Evolutionary conservation across 2,113 vertebrate genomes (phyloP).

Genomic region (Lucifuga dentata): DNA sequence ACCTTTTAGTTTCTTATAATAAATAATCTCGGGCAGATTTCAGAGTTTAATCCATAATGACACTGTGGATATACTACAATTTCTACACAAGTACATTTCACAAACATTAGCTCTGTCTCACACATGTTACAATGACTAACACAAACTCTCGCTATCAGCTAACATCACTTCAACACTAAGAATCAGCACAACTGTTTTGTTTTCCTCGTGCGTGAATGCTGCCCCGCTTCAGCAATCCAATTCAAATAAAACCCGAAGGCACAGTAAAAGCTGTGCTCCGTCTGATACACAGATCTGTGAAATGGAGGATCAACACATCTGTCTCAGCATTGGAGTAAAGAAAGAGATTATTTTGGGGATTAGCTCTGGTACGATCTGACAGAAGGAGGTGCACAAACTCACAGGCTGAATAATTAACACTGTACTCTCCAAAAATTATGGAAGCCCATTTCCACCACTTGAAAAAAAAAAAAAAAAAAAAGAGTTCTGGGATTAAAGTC

Average conservation of each 20-base stretch:
- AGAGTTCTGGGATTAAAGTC: too few species aligned
- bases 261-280: constrained; percentile 4
- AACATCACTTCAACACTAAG: constrained; percentile 65
- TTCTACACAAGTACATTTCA: constrained; percentile 71
- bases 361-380: constrained; percentile 24
- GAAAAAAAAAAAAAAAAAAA: too few species aligned
- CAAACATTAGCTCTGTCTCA: constrained; percentile 69
- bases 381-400: constrained; percentile 39
- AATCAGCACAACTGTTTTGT: constrained; percentile 27
- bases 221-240: constrained; percentile 24
- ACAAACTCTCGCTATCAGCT: constrained; percentile 69
- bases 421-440: constrained; percentile 18
- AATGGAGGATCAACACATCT: constrained; percentile 3
- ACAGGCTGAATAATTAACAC: constrained; percentile 45
- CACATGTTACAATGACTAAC: constrained; percentile 71
- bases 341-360: too few species aligned
- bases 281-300: constrained; percentile 36
- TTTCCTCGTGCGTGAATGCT: constrained; percentile 25
- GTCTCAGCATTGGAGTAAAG: too few species aligned
- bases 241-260: constrained; percentile 13
- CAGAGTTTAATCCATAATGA: constrained; percentile 36
- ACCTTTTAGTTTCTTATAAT: background rate
- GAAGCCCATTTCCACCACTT: too few species aligned
- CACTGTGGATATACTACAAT: constrained; percentile 50
- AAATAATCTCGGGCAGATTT: constrained; percentile 27